Conservation (phyloP, 2,113 vertebrate species). For the Ginglymostoma cirratum region DNA sequence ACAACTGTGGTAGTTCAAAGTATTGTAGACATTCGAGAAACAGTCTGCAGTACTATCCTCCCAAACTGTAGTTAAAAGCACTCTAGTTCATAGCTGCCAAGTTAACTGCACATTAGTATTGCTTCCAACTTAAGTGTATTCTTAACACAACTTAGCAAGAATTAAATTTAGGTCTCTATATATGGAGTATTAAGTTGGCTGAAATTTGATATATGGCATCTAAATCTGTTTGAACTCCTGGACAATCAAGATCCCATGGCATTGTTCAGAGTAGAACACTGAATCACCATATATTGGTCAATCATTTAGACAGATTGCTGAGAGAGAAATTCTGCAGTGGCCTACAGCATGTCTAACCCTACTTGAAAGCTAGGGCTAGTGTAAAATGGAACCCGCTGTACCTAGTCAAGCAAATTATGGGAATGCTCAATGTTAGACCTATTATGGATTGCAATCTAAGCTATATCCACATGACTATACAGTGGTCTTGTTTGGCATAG, state of each 20-base stretch:
- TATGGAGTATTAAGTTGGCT: background rate
- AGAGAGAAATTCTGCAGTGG: background rate
- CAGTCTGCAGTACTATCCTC: background rate
- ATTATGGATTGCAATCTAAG: background rate
- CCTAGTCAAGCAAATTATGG: background rate
- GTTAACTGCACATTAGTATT: background rate
- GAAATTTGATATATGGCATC: background rate
- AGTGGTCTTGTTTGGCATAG: background rate
- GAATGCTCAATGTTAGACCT: background rate
- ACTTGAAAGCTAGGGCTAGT: no score
- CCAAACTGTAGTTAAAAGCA: background rate
- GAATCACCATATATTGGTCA: background rate
- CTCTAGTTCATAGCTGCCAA: no score
- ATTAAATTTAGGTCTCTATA: background rate
- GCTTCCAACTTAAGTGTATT: background rate
- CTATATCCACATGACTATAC: background rate
- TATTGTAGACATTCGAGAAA: no score
- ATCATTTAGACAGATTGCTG: background rate
- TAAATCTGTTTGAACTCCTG: background rate
- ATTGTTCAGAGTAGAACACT: background rate
- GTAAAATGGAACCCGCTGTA: background rate
- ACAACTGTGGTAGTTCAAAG: background rate
- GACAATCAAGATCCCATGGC: background rate
- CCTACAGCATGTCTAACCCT: background rate
- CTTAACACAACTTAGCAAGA: background rate